A percentile compares a stretch with the other conserved stretches of the same genome.
Evolutionary conservation across 2,888 invertebrate genomes (phyloP).

Genomic region (Rotaria macrura): DNA sequence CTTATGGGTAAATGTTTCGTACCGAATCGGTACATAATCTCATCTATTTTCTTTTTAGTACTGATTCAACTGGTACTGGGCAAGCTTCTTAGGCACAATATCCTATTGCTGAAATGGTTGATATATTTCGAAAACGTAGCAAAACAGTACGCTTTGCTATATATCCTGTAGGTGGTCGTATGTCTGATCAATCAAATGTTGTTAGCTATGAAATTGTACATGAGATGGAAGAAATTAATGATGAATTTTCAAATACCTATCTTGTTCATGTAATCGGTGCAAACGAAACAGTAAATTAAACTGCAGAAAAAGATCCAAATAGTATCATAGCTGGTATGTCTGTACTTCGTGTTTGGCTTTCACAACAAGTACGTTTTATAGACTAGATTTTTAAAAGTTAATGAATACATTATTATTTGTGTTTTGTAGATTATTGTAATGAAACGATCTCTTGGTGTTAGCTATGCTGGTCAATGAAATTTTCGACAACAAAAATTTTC

Average conservation of each 20-base stretch:
- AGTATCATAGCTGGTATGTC: slow-evolving; percentile 86
- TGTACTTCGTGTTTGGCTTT: slow-evolving; percentile 74
- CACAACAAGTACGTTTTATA: slow-evolving; percentile 60
- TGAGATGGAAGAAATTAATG: slow-evolving; percentile 84
- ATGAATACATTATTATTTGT: neutral
- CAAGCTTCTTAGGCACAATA: slow-evolving; percentile 64
- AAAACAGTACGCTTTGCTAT: slow-evolving; percentile 77
- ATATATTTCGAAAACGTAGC: slow-evolving; percentile 61
- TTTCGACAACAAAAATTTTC: neutral
- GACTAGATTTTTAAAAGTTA: too few species aligned
- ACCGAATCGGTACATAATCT: too few species aligned
- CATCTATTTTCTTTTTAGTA: slow-evolving; percentile 44
- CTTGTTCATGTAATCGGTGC: slow-evolving; percentile 74
- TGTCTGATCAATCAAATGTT: slow-evolving; percentile 85
- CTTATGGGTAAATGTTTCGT: slow-evolving; percentile 58
- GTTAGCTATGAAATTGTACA: slow-evolving; percentile 76
- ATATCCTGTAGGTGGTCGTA: slow-evolving; percentile 80
- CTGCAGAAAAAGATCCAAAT: slow-evolving; percentile 77
- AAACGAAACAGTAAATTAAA: slow-evolving; percentile 80
- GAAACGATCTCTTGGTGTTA: slow-evolving; percentile 74
- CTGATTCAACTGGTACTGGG: slow-evolving; percentile 63
- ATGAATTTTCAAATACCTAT: slow-evolving; percentile 72
- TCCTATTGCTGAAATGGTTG: slow-evolving; percentile 75
- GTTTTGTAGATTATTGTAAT: slow-evolving; percentile 66
- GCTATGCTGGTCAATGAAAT: slow-evolving; percentile 59